A percentile compares a stretch with the other conserved stretches of the same genome.
These are phyloP conservation scores for Stegostoma tigrinum DNA, from an alignment of 2,113 vertebrate genomes.

Conservation along the genomic window DNA sequence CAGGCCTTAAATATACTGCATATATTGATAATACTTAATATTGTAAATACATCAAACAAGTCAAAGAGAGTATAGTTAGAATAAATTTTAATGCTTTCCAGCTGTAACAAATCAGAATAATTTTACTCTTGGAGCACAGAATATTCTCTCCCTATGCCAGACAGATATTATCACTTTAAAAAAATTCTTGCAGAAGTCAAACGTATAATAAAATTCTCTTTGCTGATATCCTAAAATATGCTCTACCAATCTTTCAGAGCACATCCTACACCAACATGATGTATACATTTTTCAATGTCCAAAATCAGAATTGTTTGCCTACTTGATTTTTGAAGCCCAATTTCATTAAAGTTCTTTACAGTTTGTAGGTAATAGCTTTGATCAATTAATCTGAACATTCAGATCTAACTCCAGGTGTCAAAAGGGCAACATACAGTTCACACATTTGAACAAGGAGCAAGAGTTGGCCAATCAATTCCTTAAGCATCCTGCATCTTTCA, in stretches of 20 bases:
- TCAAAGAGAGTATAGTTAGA: neutral
- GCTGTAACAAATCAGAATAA: neutral
- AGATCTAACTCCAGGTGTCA: neutral
- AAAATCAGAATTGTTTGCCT: neutral
- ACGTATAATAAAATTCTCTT: neutral
- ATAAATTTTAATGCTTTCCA: neutral
- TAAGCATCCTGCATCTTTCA: no score
- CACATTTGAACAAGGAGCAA: no score
- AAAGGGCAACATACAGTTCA: neutral
- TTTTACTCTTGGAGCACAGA: neutral
- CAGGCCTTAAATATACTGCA: neutral
- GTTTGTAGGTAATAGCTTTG: neutral
- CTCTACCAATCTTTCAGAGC: neutral
- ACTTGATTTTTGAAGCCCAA: neutral
- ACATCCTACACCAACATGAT: neutral
- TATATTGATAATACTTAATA: neutral
- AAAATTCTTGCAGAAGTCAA: no score
- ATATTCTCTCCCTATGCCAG: neutral
- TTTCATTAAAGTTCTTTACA: neutral
- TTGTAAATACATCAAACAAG: neutral
- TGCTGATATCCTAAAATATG: neutral
- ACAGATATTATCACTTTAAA: neutral
- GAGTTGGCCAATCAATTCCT: no score
- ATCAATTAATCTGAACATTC: neutral
- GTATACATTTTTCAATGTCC: neutral